A percentile compares a stretch with the other conserved stretches of the same genome.
Evolutionary conservation across 2,797 vertebrate species (phyloP).

Genomic region (Zalophus californianus): DNA sequence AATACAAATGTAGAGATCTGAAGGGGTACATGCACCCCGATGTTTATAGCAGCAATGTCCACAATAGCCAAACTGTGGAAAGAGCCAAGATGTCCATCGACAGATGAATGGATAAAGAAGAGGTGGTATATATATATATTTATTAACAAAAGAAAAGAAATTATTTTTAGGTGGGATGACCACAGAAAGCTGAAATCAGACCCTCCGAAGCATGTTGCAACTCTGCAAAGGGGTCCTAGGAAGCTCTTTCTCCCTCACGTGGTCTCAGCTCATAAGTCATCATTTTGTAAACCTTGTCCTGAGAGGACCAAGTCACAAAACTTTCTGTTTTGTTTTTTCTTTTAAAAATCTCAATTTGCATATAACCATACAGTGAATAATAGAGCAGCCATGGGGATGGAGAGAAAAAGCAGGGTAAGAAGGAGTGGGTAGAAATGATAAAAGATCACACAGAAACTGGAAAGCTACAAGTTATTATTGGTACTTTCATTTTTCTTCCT

Average conservation of each 20-base stretch:
- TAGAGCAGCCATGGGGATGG: neutral
- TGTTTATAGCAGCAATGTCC: too few species aligned
- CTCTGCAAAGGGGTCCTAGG: neutral
- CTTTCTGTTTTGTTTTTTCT: neutral
- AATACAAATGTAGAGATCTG: too few species aligned
- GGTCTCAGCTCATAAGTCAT: slow-evolving; percentile 9
- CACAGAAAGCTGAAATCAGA: slow-evolving; percentile 32
- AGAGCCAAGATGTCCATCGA: too few species aligned
- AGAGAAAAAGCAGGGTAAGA: neutral
- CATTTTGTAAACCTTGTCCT: slow-evolving; percentile 43
- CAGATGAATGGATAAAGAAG: too few species aligned
- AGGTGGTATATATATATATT: neutral
- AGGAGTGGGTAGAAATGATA: neutral
- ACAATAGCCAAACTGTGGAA: too few species aligned
- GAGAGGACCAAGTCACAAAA: neutral
- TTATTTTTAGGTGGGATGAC: slow-evolving; percentile 85
- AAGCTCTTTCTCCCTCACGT: neutral
- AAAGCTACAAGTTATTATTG: neutral
- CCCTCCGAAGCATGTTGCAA: neutral
- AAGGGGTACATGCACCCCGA: too few species aligned
- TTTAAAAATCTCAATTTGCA: neutral
- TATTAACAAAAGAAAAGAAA: slow-evolving; percentile 80
- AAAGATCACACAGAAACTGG: neutral
- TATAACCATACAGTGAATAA: neutral
- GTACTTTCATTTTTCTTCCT: neutral